Evolutionary conservation across 2,888 invertebrate species (phyloP).

Genomic region (Eudasyphora cyanicolor): DNA sequence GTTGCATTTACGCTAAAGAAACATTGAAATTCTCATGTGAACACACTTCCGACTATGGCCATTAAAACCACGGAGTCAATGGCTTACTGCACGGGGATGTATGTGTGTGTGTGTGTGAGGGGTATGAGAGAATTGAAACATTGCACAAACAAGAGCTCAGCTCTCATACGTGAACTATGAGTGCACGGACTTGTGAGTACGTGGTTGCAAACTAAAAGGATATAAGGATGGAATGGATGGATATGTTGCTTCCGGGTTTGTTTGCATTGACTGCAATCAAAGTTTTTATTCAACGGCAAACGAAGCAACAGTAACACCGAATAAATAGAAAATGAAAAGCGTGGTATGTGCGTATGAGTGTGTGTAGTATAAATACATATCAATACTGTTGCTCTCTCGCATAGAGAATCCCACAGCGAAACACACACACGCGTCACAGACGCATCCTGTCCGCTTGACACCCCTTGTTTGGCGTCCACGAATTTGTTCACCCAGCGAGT

Average conservation of each 20-base stretch:
- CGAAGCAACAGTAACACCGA: constrained; percentile 23
- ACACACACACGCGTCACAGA: constrained; percentile 15
- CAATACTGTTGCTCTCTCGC: constrained; percentile 34
- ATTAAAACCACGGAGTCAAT: constrained; percentile 19
- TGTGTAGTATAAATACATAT: constrained; percentile 56
- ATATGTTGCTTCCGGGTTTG: constrained; percentile 59
- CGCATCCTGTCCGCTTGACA: constrained; percentile 10
- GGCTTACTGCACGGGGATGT: background rate
- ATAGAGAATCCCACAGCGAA: background rate
- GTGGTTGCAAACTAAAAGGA: constrained; percentile 56
- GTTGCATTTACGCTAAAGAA: constrained; percentile 34
- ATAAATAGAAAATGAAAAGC: constrained; percentile 43
- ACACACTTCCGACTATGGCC: background rate
- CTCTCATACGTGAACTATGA: constrained; percentile 20
- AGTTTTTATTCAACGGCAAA: constrained; percentile 36
- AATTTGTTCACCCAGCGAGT: background rate
- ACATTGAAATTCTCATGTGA: constrained; percentile 40
- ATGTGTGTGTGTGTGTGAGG: constrained; percentile 1
- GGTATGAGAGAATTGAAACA: constrained; percentile 35
- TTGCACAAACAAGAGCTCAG: constrained; percentile 27
- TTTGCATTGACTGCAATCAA: constrained; percentile 60
- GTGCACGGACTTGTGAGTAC: constrained; percentile 22
- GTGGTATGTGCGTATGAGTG: constrained; percentile 20
- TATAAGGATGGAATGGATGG: constrained; percentile 41
- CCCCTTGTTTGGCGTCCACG: background rate